Evolutionary conservation across 2,888 invertebrate genomes (phyloP).

Genomic region (Drosophila tripunctata): DNA sequence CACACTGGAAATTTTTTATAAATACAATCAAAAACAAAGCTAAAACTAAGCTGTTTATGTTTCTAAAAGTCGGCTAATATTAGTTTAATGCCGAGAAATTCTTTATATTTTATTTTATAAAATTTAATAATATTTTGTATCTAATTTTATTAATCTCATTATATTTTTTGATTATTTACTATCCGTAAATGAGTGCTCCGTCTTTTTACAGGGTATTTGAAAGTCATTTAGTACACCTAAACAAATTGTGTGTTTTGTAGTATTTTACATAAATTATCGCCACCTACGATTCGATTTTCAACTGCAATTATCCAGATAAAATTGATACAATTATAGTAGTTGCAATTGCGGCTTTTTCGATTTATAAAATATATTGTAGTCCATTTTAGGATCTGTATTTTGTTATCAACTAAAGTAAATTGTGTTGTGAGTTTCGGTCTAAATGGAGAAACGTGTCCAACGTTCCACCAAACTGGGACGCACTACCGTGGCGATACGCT

Average conservation of each 20-base stretch:
- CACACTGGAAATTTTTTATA: too few species aligned
- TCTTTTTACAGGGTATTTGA: background rate
- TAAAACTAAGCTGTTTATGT: too few species aligned
- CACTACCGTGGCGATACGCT: slow-evolving; percentile 32
- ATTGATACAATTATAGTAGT: slow-evolving; percentile 18
- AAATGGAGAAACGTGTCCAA: slow-evolving; percentile 70
- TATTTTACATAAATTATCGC: background rate
- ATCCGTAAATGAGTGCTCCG: background rate
- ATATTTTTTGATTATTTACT: too few species aligned
- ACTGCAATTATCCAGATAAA: slow-evolving; percentile 53
- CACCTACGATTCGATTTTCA: slow-evolving; percentile 19
- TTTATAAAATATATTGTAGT: background rate
- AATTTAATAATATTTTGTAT: too few species aligned
- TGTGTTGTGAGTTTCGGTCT: background rate
- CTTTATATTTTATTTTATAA: too few species aligned
- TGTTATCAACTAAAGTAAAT: background rate
- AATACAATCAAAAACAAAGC: too few species aligned
- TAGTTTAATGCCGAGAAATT: too few species aligned
- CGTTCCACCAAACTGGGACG: slow-evolving; percentile 64
- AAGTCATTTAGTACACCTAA: background rate
- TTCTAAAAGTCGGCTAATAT: too few species aligned
- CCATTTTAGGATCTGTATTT: too few species aligned
- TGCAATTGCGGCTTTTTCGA: background rate
- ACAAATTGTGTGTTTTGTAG: background rate
- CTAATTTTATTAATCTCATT: too few species aligned